Evolutionary conservation across 2,797 vertebrate genomes (phyloP), one percentile per base, ranked within the genome.

Genomic region (Gymnopithys bicolor): DNA sequence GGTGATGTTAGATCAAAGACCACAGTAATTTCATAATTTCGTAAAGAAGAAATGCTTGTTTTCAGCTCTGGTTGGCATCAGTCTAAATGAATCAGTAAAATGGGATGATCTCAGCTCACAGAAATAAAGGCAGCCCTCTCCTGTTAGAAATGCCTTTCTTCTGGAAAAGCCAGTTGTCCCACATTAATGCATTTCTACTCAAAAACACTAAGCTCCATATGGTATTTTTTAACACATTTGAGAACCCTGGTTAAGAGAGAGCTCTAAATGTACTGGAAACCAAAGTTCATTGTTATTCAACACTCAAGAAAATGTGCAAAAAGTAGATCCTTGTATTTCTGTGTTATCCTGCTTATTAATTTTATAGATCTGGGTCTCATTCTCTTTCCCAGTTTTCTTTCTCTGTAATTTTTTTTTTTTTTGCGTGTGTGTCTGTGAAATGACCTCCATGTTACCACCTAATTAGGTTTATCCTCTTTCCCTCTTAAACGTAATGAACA

Each of bases 11-110:
- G 95, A 97, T 97, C 95, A 94, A 96, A 97, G 96, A 79, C 94
- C 73, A 23, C 17, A 51, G 69, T 93, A 93, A 95, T 95, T 93
- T 93, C 63, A 86, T 95, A 82, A 92, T 96, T 97, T 91, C 95
- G 96, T 94, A 93, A 90, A 92, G 92, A 94, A 94, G 71, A 82
- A 89, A 76, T 88, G 71, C 87, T 96, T 96, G 69, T 74, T 92
- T 93, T 95, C 5, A 4, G 88, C 92, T 94, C 52, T 84, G 71
- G 76, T 89, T 96, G 97, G 93, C 93, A 94, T 89, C 52, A 69
- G 49, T 95, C 96, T 96, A 89, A 95, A 96, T 96, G 95, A 96
- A 96, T 97, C 79, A 87, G 97, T 93, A 97, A 96, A 95, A 96
- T 33, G 79, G 90, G 94, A 96, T 96, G 96, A 96, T 96, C 49